Percentiles rank a stretch among this genome's conserved stretches.
Evolutionary conservation across 2,888 invertebrate genomes (phyloP).

Genomic region (Hirudinaria manillensis): DNA sequence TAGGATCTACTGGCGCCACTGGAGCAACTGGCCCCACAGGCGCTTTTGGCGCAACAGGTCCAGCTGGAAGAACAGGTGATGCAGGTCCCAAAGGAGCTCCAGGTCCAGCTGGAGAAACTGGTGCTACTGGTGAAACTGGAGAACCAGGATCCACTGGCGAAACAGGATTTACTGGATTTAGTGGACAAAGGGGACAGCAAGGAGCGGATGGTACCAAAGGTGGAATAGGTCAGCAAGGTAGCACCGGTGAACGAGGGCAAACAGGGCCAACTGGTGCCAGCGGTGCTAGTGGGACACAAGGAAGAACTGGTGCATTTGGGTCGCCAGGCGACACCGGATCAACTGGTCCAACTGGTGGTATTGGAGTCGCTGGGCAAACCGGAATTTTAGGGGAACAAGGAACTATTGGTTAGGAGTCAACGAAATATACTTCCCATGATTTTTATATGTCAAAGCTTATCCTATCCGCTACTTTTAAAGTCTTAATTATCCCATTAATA

Average conservation of each 20-base stretch:
- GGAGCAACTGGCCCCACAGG: constrained; percentile 24
- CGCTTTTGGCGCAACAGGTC: constrained; percentile 27
- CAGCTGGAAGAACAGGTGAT: not conserved
- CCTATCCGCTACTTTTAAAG: no score
- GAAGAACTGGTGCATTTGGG: constrained; percentile 18
- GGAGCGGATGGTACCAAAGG: constrained; percentile 24
- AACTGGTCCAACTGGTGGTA: constrained; percentile 7
- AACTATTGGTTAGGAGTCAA: not conserved
- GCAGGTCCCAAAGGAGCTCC: not conserved
- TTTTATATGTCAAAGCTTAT: no score
- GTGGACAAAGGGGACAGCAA: not conserved
- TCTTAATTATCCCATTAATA: no score
- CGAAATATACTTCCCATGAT: no score
- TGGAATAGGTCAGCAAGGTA: constrained; percentile 12
- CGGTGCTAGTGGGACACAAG: constrained; percentile 27
- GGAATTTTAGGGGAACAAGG: not conserved
- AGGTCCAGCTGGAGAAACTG: not conserved
- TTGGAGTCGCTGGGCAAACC: constrained; percentile 20
- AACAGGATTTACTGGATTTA: constrained; percentile 17
- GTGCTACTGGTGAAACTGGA: constrained; percentile 7
- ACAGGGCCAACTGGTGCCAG: not conserved
- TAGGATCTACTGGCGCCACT: not conserved
- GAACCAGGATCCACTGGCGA: constrained; percentile 9
- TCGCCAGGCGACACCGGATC: constrained; percentile 17
- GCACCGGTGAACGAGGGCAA: not conserved